phyloP scores from a whole-genome alignment of 1,140 invertebrate genomes.

The Brachionus asplanchnoidis region DNA sequence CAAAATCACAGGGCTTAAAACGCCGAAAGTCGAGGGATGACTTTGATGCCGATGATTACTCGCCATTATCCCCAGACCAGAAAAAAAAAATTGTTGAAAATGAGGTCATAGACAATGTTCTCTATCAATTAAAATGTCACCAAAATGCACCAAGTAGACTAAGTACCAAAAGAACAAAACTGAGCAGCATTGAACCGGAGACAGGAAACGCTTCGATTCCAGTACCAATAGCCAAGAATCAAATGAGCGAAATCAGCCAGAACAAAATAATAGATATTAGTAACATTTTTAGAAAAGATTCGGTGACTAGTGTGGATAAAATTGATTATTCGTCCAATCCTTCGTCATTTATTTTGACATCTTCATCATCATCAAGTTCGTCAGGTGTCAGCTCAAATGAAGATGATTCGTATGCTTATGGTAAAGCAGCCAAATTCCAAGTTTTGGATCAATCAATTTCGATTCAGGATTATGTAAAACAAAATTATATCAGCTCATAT shows the following conservation, averaged over 20 bases:
- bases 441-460: constrained; percentile 9
- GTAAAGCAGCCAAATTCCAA: not conserved
- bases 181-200: not conserved
- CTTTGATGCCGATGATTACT: not conserved
- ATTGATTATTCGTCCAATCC: constrained; percentile 15
- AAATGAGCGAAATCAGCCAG: not conserved
- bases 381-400: constrained; percentile 15
- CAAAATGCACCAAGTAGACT: constrained; percentile 42
- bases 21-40: not conserved
- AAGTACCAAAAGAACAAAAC: constrained; percentile 39
- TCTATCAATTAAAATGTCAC: constrained; percentile 23
- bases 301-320: not conserved
- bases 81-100: constrained; percentile 31
- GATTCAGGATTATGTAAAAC: constrained; percentile 12
- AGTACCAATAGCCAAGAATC: not conserved
- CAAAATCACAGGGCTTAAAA: constrained; percentile 8
- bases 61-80: constrained; percentile 8
- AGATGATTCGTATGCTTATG: not conserved
- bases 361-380: not conserved
- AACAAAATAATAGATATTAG: constrained; percentile 11
- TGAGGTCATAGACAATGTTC: constrained; percentile 29
- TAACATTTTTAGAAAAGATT: constrained; percentile 1
- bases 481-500: not conserved
- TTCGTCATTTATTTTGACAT: not conserved
- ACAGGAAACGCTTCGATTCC: not conserved